Percentiles rank a stretch among this genome's conserved stretches.
Evolutionary conservation across 2,113 vertebrate genomes (phyloP).

Genomic region (Colaptes auratus): DNA sequence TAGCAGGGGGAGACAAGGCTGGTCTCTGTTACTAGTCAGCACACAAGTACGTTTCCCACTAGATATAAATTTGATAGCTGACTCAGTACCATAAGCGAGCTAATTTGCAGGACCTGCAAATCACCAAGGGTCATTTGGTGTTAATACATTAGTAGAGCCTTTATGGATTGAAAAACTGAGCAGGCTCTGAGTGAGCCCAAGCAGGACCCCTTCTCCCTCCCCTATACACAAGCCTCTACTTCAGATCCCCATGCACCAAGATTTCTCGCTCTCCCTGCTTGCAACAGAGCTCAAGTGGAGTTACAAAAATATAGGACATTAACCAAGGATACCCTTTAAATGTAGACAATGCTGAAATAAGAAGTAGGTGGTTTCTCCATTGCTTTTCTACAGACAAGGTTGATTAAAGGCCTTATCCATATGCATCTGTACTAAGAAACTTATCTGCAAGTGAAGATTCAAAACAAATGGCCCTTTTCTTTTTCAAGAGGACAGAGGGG

Average conservation of each 20-base stretch:
- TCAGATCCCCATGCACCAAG: not conserved
- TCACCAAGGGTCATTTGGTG: not conserved
- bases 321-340: not conserved
- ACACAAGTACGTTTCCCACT: not conserved
- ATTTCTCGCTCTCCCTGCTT: not conserved
- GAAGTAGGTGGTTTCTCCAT: not conserved
- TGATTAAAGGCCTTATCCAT: not conserved
- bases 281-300: not conserved
- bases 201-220: not conserved
- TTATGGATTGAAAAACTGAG: not conserved
- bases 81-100: not conserved
- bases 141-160: not conserved
- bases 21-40: not conserved
- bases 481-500: slow-evolving; percentile 22
- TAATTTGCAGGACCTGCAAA: not conserved
- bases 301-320: not conserved
- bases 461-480: slow-evolving; percentile 6
- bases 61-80: not conserved
- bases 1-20: not conserved
- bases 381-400: not conserved
- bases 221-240: not conserved
- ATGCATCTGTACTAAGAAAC: not conserved
- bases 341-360: not conserved
- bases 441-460: slow-evolving; percentile 12
- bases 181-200: not conserved